Evolutionary conservation across 2,113 vertebrate genomes (phyloP), one percentile per base, ranked within the genome.

Genomic region (Struthidea cinerea): DNA sequence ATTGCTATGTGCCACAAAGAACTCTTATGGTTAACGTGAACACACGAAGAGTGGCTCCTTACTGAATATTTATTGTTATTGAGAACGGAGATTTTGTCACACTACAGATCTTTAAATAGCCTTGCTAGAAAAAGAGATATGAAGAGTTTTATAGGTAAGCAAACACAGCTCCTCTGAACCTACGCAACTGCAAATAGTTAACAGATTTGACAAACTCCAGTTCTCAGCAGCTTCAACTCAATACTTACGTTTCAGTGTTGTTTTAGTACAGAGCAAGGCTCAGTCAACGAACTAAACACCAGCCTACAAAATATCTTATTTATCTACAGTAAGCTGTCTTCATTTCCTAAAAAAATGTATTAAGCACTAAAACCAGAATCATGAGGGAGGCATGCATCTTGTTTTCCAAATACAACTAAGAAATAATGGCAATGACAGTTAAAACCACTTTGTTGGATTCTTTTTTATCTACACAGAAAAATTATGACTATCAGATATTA

Each of bases 21-120:
- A 50, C 92, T 50, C 44, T 92, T 64, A 15, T 6, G 37, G 83
- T 59, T 90, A 89, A 88, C 4, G 10, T 19, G 70, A 94, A 55
- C 42, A 28, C 47, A 75, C 1, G 13, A 61, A 85, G 30, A 3
- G 0, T 23, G 35, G 35, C 71, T 94, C 41, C 87, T 96, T 87
- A 87, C 21, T 75, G 87, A 83, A 56, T 90, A 94, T 81, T 93
- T 93, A 82, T 35, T 75, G 52, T 18, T 57, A 46, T 8, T 41
- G 52, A 81, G 71, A 73, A 78, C 33, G 32, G 8, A 73, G 20
- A 50, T 80, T 95, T 84, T 73, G 57, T 55, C 83, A 73, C 23
- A 35, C 33, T 33, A 42, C 22, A 59, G 42, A 61, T 33, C 32
- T 69, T 68, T 37, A 60, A 74, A 44, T 0, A 50, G 50, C 39